These are phyloP conservation scores for Apamea anceps DNA, from an alignment of 2,888 invertebrate genomes.

Conservation along the genomic window DNA sequence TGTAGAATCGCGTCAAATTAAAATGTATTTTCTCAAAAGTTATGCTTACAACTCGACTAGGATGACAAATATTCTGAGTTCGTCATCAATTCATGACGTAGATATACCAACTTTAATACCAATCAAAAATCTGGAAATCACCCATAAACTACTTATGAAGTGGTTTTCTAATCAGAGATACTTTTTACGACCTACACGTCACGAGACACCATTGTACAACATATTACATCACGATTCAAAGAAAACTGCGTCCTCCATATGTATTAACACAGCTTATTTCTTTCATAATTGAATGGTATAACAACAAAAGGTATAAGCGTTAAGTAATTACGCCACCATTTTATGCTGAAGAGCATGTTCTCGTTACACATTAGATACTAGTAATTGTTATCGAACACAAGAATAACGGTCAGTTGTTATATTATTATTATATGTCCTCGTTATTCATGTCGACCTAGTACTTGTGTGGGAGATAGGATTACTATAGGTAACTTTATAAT, in stretches of 20 bases:
- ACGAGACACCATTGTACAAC: constrained; percentile 19
- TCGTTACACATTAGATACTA: constrained; percentile 37
- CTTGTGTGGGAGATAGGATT: not conserved
- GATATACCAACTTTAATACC: not conserved
- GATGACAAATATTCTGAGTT: not conserved
- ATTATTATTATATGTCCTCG: constrained; percentile 13
- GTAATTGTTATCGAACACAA: constrained; percentile 39
- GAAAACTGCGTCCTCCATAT: constrained; percentile 32
- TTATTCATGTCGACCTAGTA: constrained; percentile 34
- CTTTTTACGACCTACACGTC: constrained; percentile 20
- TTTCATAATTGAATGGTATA: constrained; percentile 13
- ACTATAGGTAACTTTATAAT: not conserved
- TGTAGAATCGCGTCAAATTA: not conserved
- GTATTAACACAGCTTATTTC: constrained; percentile 18
- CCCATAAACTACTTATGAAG: not conserved
- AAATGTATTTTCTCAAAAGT: not conserved
- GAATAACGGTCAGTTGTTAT: constrained; percentile 22
- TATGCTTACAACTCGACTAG: not conserved
- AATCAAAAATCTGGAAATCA: constrained; percentile 14
- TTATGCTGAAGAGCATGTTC: constrained; percentile 29
- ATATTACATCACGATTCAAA: constrained; percentile 29
- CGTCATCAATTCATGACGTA: constrained; percentile 6
- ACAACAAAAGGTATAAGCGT: constrained; percentile 31
- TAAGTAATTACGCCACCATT: constrained; percentile 23
- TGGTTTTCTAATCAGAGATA: not conserved